Evolutionary conservation across 2,888 invertebrate genomes (phyloP).

Genomic region (Theretra japonica): DNA sequence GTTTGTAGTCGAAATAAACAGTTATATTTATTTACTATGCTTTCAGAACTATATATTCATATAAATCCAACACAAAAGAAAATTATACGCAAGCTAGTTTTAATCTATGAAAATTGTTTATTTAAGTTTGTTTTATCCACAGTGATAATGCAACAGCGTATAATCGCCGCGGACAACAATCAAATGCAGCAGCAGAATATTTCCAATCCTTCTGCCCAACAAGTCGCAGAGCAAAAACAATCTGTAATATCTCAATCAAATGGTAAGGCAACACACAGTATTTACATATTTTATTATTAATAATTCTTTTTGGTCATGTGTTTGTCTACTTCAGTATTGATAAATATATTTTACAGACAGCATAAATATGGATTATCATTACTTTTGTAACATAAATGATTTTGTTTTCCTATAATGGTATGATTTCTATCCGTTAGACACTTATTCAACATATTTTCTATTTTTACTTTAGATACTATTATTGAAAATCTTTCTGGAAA

Average conservation of each 20-base stretch:
- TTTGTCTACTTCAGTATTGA: neutral
- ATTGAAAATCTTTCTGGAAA: no score
- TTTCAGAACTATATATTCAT: no score
- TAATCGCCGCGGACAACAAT: constrained; percentile 61
- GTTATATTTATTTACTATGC: no score
- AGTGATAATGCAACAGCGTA: constrained; percentile 78
- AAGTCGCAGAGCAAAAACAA: constrained; percentile 70
- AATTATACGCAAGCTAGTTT: no score
- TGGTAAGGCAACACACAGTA: constrained; percentile 51
- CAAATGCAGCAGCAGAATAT: constrained; percentile 66
- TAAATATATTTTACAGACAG: neutral
- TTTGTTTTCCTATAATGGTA: no score
- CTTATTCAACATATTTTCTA: no score
- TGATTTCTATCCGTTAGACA: no score
- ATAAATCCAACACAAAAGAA: no score
- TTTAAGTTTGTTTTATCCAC: constrained; percentile 32
- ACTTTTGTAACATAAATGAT: no score
- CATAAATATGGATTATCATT: no score
- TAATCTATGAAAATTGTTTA: neutral
- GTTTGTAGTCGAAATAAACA: no score
- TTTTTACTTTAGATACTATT: no score
- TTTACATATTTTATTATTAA: neutral
- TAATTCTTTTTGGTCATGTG: neutral
- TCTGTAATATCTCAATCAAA: constrained; percentile 57
- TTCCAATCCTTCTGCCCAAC: constrained; percentile 55